These are phyloP conservation scores for Acleris sparsana DNA, from an alignment of 2,888 invertebrate species.

Conservation along the genomic window DNA sequence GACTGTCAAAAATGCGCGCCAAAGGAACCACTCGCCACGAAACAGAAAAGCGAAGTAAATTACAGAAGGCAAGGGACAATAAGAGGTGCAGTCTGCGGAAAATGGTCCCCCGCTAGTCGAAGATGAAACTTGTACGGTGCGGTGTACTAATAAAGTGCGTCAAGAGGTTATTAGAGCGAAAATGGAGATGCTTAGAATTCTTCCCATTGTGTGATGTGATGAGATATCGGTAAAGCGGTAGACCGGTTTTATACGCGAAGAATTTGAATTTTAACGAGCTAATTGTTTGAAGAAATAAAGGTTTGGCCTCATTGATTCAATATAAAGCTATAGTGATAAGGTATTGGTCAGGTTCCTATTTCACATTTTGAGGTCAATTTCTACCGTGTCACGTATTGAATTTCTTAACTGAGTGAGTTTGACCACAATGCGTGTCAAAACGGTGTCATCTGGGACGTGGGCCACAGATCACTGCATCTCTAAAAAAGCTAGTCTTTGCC, in stretches of 20 bases:
- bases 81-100: constrained; percentile 75
- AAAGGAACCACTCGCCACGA: constrained; percentile 64
- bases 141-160: constrained; percentile 41
- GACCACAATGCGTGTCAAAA: no score
- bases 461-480: no score
- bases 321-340: no score
- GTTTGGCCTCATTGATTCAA: not conserved
- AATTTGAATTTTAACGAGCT: constrained; percentile 1
- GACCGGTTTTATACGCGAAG: constrained; percentile 2
- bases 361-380: no score
- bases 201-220: constrained; percentile 16
- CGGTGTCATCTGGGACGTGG: no score
- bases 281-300: not conserved
- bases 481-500: no score
- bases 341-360: no score
- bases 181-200: constrained; percentile 49
- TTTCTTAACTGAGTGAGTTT: no score
- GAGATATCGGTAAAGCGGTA: constrained; percentile 10
- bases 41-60: constrained; percentile 70
- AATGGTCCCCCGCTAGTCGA: constrained; percentile 70
- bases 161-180: constrained; percentile 69
- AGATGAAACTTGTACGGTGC: constrained; percentile 35
- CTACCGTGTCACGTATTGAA: no score
- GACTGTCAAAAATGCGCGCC: constrained; percentile 59
- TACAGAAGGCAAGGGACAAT: constrained; percentile 64